A percentile compares a stretch with the other conserved stretches of the same genome.
These are phyloP conservation scores for Melanitta fusca DNA, from an alignment of 2,797 vertebrate species.

Conservation along the genomic window DNA sequence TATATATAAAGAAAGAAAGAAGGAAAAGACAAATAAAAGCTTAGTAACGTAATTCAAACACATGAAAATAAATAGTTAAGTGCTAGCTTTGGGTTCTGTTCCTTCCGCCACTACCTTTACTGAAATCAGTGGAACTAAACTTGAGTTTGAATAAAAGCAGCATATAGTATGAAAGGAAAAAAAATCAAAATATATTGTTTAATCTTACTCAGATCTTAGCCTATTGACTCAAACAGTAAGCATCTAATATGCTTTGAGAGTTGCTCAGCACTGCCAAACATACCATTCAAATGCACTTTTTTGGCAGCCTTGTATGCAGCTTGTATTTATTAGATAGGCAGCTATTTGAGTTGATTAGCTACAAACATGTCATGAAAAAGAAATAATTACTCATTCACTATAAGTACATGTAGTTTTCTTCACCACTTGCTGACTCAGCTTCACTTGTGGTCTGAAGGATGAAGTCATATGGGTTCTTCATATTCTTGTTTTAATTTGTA, in stretches of 20 bases:
- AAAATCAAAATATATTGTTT: background rate
- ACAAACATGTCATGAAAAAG: conserved; percentile 58
- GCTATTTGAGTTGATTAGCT: conserved; percentile 55
- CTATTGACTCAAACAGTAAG: background rate
- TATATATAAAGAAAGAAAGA: background rate
- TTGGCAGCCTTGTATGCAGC: conserved; percentile 12
- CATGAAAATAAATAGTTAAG: background rate
- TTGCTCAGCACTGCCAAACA: conserved; percentile 2
- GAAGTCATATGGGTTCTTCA: conserved; percentile 23
- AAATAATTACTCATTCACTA: conserved; percentile 44
- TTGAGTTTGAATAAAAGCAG: background rate
- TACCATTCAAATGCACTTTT: conserved; percentile 1
- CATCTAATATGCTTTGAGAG: background rate
- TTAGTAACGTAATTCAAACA: background rate
- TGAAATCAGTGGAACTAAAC: background rate
- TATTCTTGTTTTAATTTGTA: conserved; percentile 45
- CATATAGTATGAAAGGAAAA: background rate
- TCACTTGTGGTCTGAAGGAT: conserved; percentile 60
- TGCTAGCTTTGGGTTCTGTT: background rate
- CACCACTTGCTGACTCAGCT: conserved; percentile 64
- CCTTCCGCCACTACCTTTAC: background rate
- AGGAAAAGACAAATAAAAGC: background rate
- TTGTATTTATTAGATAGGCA: conserved; percentile 56
- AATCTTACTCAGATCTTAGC: background rate
- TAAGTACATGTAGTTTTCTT: conserved; percentile 59